These are phyloP conservation scores for Pheosia gnoma DNA, from an alignment of 2,888 invertebrate genomes.

Conservation along the genomic window DNA sequence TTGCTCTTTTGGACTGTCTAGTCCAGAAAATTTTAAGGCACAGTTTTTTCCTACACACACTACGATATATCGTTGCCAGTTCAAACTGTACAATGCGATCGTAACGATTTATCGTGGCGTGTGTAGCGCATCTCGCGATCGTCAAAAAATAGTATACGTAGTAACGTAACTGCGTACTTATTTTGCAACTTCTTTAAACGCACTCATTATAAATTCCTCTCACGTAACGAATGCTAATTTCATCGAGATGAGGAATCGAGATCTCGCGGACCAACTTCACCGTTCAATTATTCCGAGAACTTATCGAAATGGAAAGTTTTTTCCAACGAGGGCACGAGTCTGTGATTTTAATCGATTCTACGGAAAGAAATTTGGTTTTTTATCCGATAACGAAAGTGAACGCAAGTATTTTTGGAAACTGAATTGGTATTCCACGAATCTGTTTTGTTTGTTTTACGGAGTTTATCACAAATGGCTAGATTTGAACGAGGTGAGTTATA, in stretches of 20 bases:
- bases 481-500: too few relatives aligned
- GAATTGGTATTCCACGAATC: not conserved
- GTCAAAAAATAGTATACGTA: too few relatives aligned
- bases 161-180: not conserved
- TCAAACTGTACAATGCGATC: too few relatives aligned
- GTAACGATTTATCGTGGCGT: too few relatives aligned
- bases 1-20: too few relatives aligned
- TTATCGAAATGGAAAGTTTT: conserved; percentile 24
- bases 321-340: conserved; percentile 18
- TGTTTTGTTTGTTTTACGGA: not conserved
- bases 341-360: conserved; percentile 33
- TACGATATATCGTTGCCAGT: too few relatives aligned
- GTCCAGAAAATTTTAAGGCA: too few relatives aligned
- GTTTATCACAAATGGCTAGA: too few relatives aligned
- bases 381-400: conserved; percentile 9
- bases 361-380: conserved; percentile 28
- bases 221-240: conserved; percentile 12
- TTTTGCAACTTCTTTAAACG: not conserved
- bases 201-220: not conserved
- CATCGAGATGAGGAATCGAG: conserved; percentile 15
- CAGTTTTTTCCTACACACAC: too few relatives aligned
- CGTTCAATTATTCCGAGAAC: conserved; percentile 23
- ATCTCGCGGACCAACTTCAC: conserved; percentile 10
- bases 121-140: too few relatives aligned
- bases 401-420: not conserved